A percentile compares a stretch with the other conserved stretches of the same genome.
phyloP scores from a whole-genome alignment of 2,888 invertebrate species.

The Metopia argyrocephala region DNA sequence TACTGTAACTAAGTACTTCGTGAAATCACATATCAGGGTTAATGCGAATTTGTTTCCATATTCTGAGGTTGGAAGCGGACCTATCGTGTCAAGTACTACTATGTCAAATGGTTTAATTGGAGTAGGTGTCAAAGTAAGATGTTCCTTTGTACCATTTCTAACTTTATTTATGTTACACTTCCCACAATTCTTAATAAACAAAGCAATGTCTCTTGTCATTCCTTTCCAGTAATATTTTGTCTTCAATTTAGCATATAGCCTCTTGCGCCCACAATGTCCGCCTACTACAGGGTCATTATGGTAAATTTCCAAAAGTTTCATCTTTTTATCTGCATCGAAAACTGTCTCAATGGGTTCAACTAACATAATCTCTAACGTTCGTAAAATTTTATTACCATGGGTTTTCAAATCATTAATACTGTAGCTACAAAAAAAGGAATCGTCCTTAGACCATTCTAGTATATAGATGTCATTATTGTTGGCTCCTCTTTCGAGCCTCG shows the following conservation, averaged over 20 bases:
- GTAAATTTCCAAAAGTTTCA: constrained; percentile 20
- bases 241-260: constrained; percentile 31
- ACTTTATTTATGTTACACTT: constrained; percentile 51
- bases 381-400: constrained; percentile 9
- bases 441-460: constrained; percentile 26
- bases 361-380: constrained; percentile 10
- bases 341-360: constrained; percentile 14
- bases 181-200: constrained; percentile 26
- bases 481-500: background rate
- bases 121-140: constrained; percentile 10
- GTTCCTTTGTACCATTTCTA: constrained; percentile 38
- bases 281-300: constrained; percentile 26
- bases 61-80: constrained; percentile 57
- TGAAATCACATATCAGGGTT: constrained; percentile 63
- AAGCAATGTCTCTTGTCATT: constrained; percentile 33
- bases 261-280: constrained; percentile 22
- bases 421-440: constrained; percentile 6
- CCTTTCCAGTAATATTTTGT: constrained; percentile 52
- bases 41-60: constrained; percentile 45
- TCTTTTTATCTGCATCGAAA: constrained; percentile 37
- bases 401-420: background rate
- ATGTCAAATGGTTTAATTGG: constrained; percentile 51
- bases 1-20: constrained; percentile 61
- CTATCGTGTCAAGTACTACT: constrained; percentile 60
- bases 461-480: background rate